Base-by-base conservation (phyloP, 23 tunicate genomes). In the Trididemnum miniatum region DNA sequence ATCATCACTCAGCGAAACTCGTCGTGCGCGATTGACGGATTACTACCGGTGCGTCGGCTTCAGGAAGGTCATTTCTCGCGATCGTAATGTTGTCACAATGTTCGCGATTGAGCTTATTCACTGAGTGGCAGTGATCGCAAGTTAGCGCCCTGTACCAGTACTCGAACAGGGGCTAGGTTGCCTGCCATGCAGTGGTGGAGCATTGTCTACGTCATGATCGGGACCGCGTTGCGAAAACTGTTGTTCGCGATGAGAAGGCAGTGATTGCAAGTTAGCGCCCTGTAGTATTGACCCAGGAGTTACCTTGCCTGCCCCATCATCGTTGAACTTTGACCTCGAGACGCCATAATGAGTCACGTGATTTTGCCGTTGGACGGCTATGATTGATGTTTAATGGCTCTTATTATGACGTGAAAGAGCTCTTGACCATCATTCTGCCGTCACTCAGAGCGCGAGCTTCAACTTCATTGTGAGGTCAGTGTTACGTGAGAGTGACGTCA, bases 321-420 rank as follows among this genome's bases (percentile, higher is more conserved):
- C 84, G 50, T 79, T 49, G 51, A 65, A 63, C 78, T 30, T 64
- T 35, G 52, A 44, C 65, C 71, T 27, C 79, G 29, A 62, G 26
- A 62, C 29, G 67, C 5, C 5, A 20, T n/a, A 26, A 62, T 7
- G 9, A 5, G 38, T 67, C 38, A 9, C 37, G 12, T 12, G 7
- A 35, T 76, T 31, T 23, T 91, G 87, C 97, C 35, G 84, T 82
- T 75, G 86, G 97, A 91, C 97, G 89, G 84, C 87, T 91, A 91
- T 91, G 97, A 91, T 91, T 91, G 97, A 91, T 91, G 97, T 91
- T 91, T 91, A 91, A 91, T 91, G 97, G 97, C 97, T 91, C 97
- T 91, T 91, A 65, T 65, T 49, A 27, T 35, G 35, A 72, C 63
- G 67, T 57, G 23, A 75, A 59, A 86, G 89, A 88, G 89, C 91